Evolutionary conservation across 2,888 invertebrate genomes (phyloP).

Genomic region (Lasioglossum pauxillum): DNA sequence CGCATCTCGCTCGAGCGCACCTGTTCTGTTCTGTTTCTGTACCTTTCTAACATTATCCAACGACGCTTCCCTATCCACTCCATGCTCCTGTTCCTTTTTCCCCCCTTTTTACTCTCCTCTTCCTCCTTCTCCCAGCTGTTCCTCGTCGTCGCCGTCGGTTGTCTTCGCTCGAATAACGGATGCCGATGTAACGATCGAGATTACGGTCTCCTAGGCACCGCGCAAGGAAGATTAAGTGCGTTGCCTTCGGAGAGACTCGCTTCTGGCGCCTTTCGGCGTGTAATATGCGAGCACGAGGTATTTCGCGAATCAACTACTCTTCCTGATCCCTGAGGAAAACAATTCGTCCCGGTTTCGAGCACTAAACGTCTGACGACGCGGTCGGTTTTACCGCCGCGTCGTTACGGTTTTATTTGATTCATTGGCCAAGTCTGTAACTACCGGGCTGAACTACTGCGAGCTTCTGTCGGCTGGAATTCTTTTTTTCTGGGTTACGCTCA

Average conservation of each 20-base stretch:
- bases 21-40: constrained; percentile 44
- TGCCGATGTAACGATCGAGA: constrained; percentile 23
- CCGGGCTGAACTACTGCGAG: not conserved
- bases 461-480: not conserved
- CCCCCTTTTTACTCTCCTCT: not conserved
- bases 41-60: constrained; percentile 55
- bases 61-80: constrained; percentile 23
- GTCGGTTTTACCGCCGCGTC: not conserved
- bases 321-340: not conserved
- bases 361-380: not conserved
- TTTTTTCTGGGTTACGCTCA: not conserved
- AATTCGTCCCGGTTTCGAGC: not conserved
- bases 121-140: not conserved
- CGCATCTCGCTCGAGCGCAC: constrained; percentile 61
- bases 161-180: constrained; percentile 38
- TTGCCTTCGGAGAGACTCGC: not conserved
- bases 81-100: not conserved
- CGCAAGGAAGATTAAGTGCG: constrained; percentile 7
- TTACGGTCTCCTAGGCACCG: constrained; percentile 7
- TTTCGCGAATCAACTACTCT: not conserved
- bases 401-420: not conserved
- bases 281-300: not conserved
- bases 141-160: not conserved
- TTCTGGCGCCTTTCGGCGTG: not conserved
- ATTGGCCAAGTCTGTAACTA: not conserved